Evolutionary conservation across 2,797 vertebrate species (phyloP).

Genomic region (Halcyon smyrnensis): DNA sequence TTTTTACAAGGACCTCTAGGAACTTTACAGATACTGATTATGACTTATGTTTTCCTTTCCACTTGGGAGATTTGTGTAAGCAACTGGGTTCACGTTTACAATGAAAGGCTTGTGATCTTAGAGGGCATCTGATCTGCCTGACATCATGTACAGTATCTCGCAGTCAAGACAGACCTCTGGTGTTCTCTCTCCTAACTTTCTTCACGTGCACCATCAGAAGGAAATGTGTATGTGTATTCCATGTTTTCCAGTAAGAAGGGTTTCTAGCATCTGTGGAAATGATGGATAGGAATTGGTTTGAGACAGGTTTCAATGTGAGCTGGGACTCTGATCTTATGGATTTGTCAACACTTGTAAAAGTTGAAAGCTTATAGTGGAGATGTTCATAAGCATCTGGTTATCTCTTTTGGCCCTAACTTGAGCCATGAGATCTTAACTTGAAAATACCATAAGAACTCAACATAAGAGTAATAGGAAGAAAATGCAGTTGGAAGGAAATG

Average conservation of each 20-base stretch:
- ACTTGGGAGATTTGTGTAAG: background rate
- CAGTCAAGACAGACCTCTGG: background rate
- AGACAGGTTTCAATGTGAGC: background rate
- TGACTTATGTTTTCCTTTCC: background rate
- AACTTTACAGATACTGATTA: background rate
- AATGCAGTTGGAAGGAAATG: background rate
- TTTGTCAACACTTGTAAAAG: background rate
- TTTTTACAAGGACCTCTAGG: background rate
- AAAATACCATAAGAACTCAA: background rate
- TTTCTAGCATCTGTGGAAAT: background rate
- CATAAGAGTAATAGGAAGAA: background rate
- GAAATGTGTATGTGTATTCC: background rate
- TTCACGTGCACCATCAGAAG: rapidly evolving
- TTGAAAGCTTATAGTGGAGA: background rate
- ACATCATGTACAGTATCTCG: background rate
- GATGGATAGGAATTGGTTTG: background rate
- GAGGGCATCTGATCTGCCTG: background rate
- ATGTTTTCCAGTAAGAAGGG: background rate
- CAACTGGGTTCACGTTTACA: background rate
- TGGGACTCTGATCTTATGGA: background rate
- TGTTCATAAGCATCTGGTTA: background rate
- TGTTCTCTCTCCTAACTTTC: background rate
- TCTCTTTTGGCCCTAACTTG: background rate
- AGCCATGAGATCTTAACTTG: background rate
- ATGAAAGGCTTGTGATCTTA: background rate